phyloP scores from a whole-genome alignment of 1,140 invertebrate genomes.

The Bathynomus jamesi region DNA sequence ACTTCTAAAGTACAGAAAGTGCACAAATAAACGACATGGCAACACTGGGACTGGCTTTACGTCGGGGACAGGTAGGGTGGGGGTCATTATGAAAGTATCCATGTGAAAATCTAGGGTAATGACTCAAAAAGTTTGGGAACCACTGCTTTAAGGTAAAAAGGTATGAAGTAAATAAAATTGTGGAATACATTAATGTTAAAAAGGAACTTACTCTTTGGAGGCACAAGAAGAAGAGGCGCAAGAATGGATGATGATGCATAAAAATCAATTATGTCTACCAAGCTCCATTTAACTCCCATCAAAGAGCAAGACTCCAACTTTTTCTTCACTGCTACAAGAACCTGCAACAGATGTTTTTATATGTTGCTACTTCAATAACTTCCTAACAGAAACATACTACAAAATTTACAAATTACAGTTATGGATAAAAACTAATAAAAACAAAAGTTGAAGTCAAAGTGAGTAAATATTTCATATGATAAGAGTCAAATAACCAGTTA shows the following conservation, averaged over 20 bases:
- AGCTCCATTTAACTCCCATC: neutral
- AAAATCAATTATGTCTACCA: neutral
- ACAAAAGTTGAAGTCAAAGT: too few relatives aligned
- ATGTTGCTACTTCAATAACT: too few relatives aligned
- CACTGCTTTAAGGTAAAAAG: neutral
- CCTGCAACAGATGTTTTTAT: neutral
- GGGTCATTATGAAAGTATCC: neutral
- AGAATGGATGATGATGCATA: neutral
- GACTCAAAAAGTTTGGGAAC: neutral
- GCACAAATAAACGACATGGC: neutral
- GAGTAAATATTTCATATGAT: too few relatives aligned
- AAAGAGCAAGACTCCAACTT: neutral
- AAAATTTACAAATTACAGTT: neutral
- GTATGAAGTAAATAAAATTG: neutral
- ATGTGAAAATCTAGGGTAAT: neutral
- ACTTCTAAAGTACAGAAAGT: too few relatives aligned
- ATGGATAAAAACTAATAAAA: neutral
- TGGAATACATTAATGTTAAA: neutral
- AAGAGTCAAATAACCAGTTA: too few relatives aligned
- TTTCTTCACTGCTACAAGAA: neutral
- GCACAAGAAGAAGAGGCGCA: neutral
- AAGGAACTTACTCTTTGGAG: neutral
- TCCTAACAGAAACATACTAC: too few relatives aligned
- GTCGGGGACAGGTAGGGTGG: too few relatives aligned
- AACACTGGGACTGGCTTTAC: neutral